A percentile compares a stretch with the other conserved stretches of the same genome.
phyloP scores from a whole-genome alignment of 2,797 vertebrate species.

The Synaphobranchus kaupii region DNA sequence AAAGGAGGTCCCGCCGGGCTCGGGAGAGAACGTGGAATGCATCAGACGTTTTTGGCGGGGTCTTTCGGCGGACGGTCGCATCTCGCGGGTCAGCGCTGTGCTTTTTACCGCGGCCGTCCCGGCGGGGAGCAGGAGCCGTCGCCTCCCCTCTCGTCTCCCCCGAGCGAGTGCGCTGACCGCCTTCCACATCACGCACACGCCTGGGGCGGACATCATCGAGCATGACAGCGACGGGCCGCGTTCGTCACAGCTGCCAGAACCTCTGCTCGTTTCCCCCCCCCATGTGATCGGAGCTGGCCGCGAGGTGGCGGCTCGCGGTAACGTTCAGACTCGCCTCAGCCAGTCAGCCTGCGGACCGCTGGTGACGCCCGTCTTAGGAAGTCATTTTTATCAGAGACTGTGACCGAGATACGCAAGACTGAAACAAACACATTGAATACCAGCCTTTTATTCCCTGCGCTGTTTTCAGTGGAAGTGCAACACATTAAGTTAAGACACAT shows the following conservation, averaged over 20 bases:
- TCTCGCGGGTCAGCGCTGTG: background rate
- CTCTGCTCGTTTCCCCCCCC: background rate
- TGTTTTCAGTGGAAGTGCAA: too few species aligned
- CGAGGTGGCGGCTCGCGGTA: background rate
- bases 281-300: background rate
- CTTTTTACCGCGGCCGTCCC: background rate
- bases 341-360: background rate
- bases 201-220: background rate
- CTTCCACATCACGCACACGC: background rate
- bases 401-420: background rate
- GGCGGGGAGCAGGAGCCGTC: background rate
- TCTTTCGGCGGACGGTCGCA: background rate
- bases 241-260: conserved; percentile 11
- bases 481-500: too few species aligned
- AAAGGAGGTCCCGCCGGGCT: background rate
- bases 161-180: background rate
- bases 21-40: background rate
- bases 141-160: background rate
- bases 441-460: background rate
- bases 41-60: background rate
- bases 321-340: background rate
- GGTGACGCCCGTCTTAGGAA: background rate
- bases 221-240: conserved; percentile 1
- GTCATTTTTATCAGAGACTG: background rate
- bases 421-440: background rate